phyloP scores from a whole-genome alignment of 2,797 vertebrate species.

The Protonibea diacanthus region DNA sequence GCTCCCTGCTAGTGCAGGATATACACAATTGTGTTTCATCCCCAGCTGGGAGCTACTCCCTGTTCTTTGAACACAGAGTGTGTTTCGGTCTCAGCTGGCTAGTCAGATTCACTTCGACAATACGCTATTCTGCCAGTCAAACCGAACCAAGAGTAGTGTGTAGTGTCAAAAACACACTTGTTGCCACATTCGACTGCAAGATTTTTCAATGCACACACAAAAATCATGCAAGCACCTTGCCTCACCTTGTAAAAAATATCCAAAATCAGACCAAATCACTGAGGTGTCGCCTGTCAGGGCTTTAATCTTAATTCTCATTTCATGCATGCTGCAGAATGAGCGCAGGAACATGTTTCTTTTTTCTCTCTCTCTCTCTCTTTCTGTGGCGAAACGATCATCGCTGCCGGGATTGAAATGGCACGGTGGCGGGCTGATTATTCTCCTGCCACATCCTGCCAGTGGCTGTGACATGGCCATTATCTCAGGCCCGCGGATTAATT shows the following conservation, averaged over 20 bases:
- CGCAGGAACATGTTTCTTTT: slow-evolving; percentile 21
- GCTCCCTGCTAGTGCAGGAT: slow-evolving; percentile 32
- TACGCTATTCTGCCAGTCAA: slow-evolving; percentile 48
- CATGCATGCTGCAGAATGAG: slow-evolving; percentile 47
- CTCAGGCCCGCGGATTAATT: slow-evolving; percentile 73
- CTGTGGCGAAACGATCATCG: slow-evolving; percentile 45
- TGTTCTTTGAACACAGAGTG: slow-evolving; percentile 43
- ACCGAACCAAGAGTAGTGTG: slow-evolving; percentile 1
- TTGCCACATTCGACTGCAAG: background rate
- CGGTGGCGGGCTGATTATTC: slow-evolving; percentile 65
- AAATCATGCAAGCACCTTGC: background rate
- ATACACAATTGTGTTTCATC: slow-evolving; percentile 46
- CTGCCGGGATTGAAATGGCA: slow-evolving; percentile 60
- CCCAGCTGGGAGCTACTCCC: slow-evolving; percentile 32
- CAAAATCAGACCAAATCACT: slow-evolving; percentile 15
- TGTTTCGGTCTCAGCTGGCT: slow-evolving; percentile 61
- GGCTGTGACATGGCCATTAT: slow-evolving; percentile 76
- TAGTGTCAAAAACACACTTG: background rate
- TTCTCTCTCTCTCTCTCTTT: background rate
- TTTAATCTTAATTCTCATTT: slow-evolving; percentile 59
- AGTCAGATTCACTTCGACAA: slow-evolving; percentile 51
- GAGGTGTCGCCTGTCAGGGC: slow-evolving; percentile 9
- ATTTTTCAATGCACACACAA: background rate
- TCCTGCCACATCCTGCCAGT: slow-evolving; percentile 60
- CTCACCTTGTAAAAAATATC: background rate